Base-by-base conservation (phyloP, 2,888 invertebrate species). In the Mythimna ferrago region DNA sequence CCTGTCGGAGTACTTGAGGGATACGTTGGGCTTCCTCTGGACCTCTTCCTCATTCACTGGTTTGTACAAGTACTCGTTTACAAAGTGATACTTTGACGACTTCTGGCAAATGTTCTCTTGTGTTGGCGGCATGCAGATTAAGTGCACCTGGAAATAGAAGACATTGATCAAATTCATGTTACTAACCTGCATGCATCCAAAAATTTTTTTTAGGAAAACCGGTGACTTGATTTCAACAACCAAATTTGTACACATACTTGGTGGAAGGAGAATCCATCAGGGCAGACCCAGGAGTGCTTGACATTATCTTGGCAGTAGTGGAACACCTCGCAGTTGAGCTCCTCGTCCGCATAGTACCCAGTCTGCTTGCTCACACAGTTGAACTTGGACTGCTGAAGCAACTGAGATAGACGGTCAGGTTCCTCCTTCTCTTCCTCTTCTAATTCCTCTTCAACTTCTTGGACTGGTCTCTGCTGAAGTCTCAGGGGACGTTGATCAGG, bases 211-310 rank as follows among this genome's bases (percentile, higher is more conserved):
- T 16, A 9, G 14, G 3, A 2, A 73, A 32, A 64, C 26, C 2
- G 44, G 11, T 32, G 11, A 35, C 6, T 44, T 53, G 1, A 53
- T 58, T 35, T 1, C 11, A 35, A n/a, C 6, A 35, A 74, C 14
- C 21, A 21, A 19, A 14, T 16, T 32, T 56, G 26, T 44, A 21
- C 14, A 66, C 76, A 19, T 62, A 98, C 98, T 97, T 98, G 98
- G 89, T 98, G 98, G 97, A 98, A 98, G 65, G 97, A 97, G 91
- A 99, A 99, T 71, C 98, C 98, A 88, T 98, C 98, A 0, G 99
- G 99, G 88, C 99, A 99, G 88, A 99, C 98, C 99, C 99, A 99
- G 3, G 99, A 99, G 93, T 99, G 99, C 89, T 98, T 98, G 56
- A 98, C 98, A 86, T 98, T 98, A 86, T 98, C 99, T 91, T 99